Evolutionary conservation across 2,888 invertebrate species (phyloP).

Genomic region (Dysmachus trigonus): DNA sequence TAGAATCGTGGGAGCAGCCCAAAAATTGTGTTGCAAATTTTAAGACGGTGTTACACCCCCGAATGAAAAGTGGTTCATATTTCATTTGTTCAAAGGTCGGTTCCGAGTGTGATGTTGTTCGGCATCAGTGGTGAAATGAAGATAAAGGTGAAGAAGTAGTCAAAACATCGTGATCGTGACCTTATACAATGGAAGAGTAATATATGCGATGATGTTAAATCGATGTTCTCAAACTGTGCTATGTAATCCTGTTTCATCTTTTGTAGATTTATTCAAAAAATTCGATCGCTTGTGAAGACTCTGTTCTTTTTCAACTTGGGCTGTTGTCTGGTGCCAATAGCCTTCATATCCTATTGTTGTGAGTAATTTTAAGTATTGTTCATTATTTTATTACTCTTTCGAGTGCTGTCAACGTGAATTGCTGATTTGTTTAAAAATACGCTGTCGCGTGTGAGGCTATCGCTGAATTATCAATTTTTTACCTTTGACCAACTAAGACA

Average conservation of each 20-base stretch:
- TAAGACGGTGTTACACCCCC: neutral
- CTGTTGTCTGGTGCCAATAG: slow-evolving; percentile 57
- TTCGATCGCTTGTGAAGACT: slow-evolving; percentile 59
- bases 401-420: neutral
- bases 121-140: slow-evolving; percentile 5
- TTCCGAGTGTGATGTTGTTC: neutral
- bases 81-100: slow-evolving; percentile 10
- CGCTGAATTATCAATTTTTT: slow-evolving; percentile 2
- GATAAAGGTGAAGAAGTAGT: slow-evolving; percentile 6
- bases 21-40: neutral
- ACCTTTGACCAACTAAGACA: slow-evolving; percentile 24
- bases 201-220: neutral
- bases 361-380: slow-evolving; percentile 54
- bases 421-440: neutral
- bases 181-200: slow-evolving; percentile 23
- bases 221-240: neutral
- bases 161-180: slow-evolving; percentile 1
- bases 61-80: neutral
- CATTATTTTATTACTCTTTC: neutral
- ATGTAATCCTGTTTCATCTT: slow-evolving; percentile 26
- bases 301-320: slow-evolving; percentile 58
- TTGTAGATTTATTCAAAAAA: slow-evolving; percentile 58
- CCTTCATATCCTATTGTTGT: slow-evolving; percentile 60
- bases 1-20: neutral
- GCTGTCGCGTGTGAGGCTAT: neutral